These are phyloP conservation scores for Thereva nobilitata DNA, from an alignment of 2,888 invertebrate species.

Conservation along the genomic window DNA sequence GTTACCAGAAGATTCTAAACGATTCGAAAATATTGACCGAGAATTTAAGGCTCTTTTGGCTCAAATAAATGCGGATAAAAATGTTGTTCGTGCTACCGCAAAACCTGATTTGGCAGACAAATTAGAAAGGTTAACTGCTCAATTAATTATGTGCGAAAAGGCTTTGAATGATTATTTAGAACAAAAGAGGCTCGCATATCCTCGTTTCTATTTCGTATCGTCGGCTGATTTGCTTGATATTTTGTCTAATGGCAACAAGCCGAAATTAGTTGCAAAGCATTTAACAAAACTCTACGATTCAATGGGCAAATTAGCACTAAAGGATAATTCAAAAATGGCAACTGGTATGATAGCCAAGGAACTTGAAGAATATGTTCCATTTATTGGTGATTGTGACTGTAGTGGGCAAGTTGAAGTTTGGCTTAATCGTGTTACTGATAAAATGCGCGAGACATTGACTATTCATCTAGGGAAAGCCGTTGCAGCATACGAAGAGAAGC, in stretches of 20 bases:
- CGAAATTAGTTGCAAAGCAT: constrained; percentile 78
- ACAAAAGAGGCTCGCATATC: constrained; percentile 90
- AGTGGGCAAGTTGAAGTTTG: constrained; percentile 90
- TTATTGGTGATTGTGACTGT: constrained; percentile 76
- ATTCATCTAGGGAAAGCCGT: constrained; percentile 80
- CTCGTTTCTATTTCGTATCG: constrained; percentile 94
- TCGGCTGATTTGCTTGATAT: constrained; percentile 88
- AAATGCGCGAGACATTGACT: constrained; percentile 80
- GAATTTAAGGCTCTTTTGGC: constrained; percentile 71
- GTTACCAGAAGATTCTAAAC: constrained; percentile 84
- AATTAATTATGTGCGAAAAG: constrained; percentile 86
- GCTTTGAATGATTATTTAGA: constrained; percentile 93
- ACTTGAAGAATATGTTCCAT: constrained; percentile 69
- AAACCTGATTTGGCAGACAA: constrained; percentile 73
- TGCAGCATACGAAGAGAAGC: constrained; percentile 82
- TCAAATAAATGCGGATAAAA: constrained; percentile 74
- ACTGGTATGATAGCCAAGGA: constrained; percentile 87
- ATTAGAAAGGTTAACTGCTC: constrained; percentile 72
- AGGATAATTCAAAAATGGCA: constrained; percentile 65
- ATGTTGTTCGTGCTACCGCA: constrained; percentile 85
- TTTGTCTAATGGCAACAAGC: constrained; percentile 80
- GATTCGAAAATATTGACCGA: constrained; percentile 84
- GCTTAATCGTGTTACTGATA: constrained; percentile 84
- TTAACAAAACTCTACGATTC: constrained; percentile 92
- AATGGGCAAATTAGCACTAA: constrained; percentile 70